phyloP scores from a whole-genome alignment of 2,797 vertebrate genomes.

The Clamator glandarius region DNA sequence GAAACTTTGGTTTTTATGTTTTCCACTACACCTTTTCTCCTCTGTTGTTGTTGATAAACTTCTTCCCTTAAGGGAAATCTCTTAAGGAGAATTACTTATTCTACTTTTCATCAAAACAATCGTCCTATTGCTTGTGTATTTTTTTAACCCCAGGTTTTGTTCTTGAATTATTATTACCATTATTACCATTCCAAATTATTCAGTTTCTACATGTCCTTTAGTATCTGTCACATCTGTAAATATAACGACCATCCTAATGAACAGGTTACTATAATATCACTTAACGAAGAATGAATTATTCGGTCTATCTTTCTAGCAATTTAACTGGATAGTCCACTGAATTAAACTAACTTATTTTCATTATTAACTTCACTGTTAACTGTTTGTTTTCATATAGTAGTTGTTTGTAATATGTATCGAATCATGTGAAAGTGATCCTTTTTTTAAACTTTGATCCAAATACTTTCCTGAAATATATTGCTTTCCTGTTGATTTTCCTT shows the following conservation, averaged over 20 bases:
- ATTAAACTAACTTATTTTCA: neutral
- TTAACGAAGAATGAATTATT: neutral
- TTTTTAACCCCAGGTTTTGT: neutral
- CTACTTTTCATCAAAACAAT: neutral
- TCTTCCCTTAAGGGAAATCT: neutral
- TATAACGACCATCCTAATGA: neutral
- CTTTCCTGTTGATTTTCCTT: neutral
- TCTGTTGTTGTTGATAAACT: neutral
- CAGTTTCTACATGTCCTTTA: neutral
- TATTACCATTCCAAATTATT: neutral
- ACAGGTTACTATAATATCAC: neutral
- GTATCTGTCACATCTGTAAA: neutral
- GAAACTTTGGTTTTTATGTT: neutral
- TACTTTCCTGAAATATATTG: neutral
- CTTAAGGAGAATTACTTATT: neutral
- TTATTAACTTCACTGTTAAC: neutral
- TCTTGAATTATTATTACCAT: neutral
- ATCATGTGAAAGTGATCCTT: neutral
- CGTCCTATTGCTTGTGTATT: neutral
- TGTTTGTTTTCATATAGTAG: neutral
- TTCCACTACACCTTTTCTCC: neutral
- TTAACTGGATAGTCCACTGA: neutral
- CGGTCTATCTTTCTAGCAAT: neutral
- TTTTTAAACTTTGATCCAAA: neutral
- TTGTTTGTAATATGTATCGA: neutral